These are phyloP conservation scores for Dasysyrphus albostriatus DNA, from an alignment of 2,888 invertebrate genomes.

Conservation along the genomic window DNA sequence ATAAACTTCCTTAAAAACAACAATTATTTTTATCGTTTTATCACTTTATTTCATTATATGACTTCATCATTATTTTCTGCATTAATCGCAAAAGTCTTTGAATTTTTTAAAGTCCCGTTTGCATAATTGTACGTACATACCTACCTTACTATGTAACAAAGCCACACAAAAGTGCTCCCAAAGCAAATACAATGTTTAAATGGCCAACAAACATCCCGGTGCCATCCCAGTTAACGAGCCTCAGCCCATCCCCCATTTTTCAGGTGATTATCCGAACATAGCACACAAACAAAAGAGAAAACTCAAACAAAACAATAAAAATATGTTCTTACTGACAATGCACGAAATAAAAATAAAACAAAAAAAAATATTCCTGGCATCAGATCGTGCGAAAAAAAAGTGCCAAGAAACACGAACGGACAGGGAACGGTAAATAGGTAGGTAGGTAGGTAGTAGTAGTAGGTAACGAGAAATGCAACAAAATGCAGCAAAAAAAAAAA, in stretches of 20 bases:
- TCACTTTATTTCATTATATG: conserved; percentile 31
- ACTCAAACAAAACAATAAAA: conserved; percentile 42
- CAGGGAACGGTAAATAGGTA: conserved; percentile 11
- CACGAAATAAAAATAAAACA: conserved; percentile 22
- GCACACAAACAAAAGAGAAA: conserved; percentile 58
- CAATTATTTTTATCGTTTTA: neutral
- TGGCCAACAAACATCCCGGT: conserved; percentile 35
- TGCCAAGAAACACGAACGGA: conserved; percentile 49
- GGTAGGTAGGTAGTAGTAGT: neutral
- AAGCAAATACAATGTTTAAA: conserved; percentile 60
- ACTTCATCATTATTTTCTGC: conserved; percentile 37
- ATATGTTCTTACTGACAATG: conserved; percentile 19
- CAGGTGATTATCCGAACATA: conserved; percentile 69
- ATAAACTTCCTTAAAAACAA: neutral
- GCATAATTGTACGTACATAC: conserved; percentile 42
- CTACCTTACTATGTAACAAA: neutral
- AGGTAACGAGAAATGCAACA: conserved; percentile 53
- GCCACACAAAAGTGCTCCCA: conserved; percentile 41
- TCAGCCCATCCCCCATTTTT: conserved; percentile 67
- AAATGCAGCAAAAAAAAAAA: conserved; percentile 22
- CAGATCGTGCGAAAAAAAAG: conserved; percentile 33
- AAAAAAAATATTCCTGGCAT: conserved; percentile 42
- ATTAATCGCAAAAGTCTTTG: conserved; percentile 38
- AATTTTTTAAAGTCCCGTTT: conserved; percentile 59
- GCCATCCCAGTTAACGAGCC: conserved; percentile 63